A percentile compares a stretch with the other conserved stretches of the same genome.
These are phyloP conservation scores for Ophiothrix spiculata DNA, from an alignment of 35 echinoderm and acorn worm species.

Conservation along the genomic window DNA sequence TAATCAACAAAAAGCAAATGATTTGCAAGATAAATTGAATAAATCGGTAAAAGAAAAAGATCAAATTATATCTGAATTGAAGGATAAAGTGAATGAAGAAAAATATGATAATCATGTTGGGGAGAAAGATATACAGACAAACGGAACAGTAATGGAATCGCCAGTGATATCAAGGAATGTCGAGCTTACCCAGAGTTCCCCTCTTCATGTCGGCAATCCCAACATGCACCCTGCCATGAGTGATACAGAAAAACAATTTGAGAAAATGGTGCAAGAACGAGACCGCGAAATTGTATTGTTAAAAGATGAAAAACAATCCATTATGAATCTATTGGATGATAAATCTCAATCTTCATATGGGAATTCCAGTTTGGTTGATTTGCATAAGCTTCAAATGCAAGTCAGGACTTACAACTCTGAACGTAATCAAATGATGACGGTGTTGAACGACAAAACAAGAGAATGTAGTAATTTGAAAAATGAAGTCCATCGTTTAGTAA, in stretches of 20 bases:
- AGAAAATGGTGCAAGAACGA: constrained; percentile 76
- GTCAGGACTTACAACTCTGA: constrained; percentile 83
- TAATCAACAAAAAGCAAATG: background rate
- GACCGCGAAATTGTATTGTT: constrained; percentile 71
- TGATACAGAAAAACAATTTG: constrained; percentile 90
- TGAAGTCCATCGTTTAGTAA: constrained; percentile 89
- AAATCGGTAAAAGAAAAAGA: background rate
- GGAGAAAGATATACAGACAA: constrained; percentile 48
- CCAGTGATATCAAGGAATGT: background rate
- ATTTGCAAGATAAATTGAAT: background rate
- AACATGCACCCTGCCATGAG: constrained; percentile 62
- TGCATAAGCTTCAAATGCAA: constrained; percentile 87
- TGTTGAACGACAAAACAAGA: constrained; percentile 93
- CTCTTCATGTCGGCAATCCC: background rate
- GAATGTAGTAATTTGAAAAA: constrained; percentile 97
- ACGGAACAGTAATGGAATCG: background rate
- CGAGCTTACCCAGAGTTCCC: background rate
- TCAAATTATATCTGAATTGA: background rate
- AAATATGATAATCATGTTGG: background rate
- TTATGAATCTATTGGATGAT: constrained; percentile 59
- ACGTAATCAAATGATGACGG: constrained; percentile 91
- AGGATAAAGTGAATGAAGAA: background rate
- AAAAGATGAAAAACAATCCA: constrained; percentile 67
- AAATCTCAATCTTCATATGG: constrained; percentile 58
- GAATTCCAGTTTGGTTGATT: constrained; percentile 71